phyloP scores from a whole-genome alignment of 2,888 invertebrate species.

The Chironomus riparius region DNA sequence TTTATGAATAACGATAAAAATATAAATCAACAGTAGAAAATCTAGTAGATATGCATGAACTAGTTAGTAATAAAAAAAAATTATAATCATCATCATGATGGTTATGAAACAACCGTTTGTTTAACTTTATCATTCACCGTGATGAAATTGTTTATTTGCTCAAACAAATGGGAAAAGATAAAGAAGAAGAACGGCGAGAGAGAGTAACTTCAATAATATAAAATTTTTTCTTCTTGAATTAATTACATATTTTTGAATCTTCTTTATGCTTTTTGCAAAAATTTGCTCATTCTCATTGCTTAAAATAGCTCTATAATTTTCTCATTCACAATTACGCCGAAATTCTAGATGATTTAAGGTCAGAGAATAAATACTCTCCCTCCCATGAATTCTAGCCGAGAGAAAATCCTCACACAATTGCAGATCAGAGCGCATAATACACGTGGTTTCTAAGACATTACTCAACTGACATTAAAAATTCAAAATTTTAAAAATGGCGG shows the following conservation, averaged over 20 bases:
- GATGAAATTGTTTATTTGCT: background rate
- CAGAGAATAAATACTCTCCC: too few species aligned
- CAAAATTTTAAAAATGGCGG: too few species aligned
- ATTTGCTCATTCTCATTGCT: background rate
- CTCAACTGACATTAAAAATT: too few species aligned
- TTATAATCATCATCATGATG: background rate
- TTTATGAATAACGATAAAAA: background rate
- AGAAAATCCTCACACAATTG: background rate
- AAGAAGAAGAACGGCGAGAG: too few species aligned
- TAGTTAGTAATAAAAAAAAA: background rate
- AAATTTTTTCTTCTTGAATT: background rate
- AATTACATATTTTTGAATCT: slow-evolving; percentile 7
- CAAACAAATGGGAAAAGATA: background rate
- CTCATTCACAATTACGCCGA: background rate
- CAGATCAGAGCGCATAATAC: background rate
- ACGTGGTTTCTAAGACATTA: background rate
- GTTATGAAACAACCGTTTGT: background rate
- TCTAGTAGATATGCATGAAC: background rate
- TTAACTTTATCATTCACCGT: background rate
- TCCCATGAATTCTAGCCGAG: background rate
- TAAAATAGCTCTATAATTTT: background rate
- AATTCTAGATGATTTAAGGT: background rate
- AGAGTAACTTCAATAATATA: slow-evolving; percentile 7
- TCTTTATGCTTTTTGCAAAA: background rate
- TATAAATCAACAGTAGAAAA: background rate